Percentiles rank a stretch among this genome's conserved stretches.
Evolutionary conservation across 1,140 invertebrate genomes (phyloP).

Genomic region (Penaeus indicus): DNA sequence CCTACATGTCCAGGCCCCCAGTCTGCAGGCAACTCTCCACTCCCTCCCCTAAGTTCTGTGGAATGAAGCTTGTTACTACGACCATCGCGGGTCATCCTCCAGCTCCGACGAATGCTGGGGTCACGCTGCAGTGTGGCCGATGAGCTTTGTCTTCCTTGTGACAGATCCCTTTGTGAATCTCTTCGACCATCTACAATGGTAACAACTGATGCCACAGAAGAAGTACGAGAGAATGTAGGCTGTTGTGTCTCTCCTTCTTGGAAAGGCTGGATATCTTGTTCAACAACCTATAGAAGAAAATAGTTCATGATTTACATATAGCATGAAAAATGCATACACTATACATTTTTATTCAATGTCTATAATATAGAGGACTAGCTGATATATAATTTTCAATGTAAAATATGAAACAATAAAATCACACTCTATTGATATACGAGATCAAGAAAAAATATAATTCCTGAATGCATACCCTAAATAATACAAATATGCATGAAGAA

Average conservation of each 20-base stretch:
- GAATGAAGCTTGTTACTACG: slow-evolving; percentile 11
- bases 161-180: slow-evolving; percentile 18
- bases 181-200: slow-evolving; percentile 39
- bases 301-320: too few relatives aligned
- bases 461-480: not conserved
- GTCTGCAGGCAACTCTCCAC: slow-evolving; percentile 15
- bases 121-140: slow-evolving; percentile 34
- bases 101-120: slow-evolving; percentile 37
- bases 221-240: slow-evolving; percentile 1
- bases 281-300: slow-evolving; percentile 26
- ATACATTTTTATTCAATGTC: too few relatives aligned
- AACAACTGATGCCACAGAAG: slow-evolving; percentile 36
- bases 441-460: not conserved
- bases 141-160: not conserved
- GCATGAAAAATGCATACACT: too few relatives aligned
- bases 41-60: not conserved
- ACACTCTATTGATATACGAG: not conserved
- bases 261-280: slow-evolving; percentile 16
- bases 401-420: not conserved
- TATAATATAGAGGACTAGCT: too few relatives aligned
- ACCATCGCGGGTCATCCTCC: slow-evolving; percentile 22
- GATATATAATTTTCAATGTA: not conserved
- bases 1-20: not conserved
- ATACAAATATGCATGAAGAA: slow-evolving; percentile 56
- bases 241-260: not conserved